Base-by-base conservation (phyloP, 2,797 vertebrate genomes). In the Hemibagrus guttatus region DNA sequence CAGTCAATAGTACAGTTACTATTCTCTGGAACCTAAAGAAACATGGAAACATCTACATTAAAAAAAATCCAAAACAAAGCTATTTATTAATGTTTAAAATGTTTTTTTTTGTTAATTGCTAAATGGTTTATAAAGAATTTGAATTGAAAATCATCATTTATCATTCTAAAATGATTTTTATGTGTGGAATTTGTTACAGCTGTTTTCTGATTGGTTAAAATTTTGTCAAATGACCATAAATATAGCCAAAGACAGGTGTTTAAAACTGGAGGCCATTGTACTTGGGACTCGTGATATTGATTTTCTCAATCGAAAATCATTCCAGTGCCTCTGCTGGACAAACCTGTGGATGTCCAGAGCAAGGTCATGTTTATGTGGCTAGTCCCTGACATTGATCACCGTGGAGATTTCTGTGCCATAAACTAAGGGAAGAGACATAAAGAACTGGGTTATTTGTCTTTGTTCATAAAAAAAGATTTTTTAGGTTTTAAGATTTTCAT, bases 211-310 rank as follows among this genome's bases (percentile, higher is more conserved):
- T 63, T 63, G 23, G 35, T 14, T 81, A 63, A n/a, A 26, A 12
- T 4, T 54, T 75, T 28, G 49, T 75, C 72, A 75, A 26, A n/a
- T 54, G 72, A 54, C 46, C 49, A 74, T 74, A 74, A 74, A 74
- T 49, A 23, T n/a, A 58, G 28, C 19, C 13, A 42, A 80, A n/a
- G 61, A 39, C 1, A 52, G 21, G 35, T 19, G n/a, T 61, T 31
- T 42, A 35, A 31, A 49, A 19, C 35, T 21, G 6, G 8, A 39
- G 42, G n/a, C 21, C 14, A 17, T 31, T 23, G 52, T 28, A 52
- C 26, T 75, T 75, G n/a, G n/a, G 42, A 5, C 21, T 26, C 23
- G 2, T 16, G 16, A 16, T 72, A 21, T 31, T 68, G 8, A 23
- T 58, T 35, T 78, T 74, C 13, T 6, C 1, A 2, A 31, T 74